Base-by-base conservation (phyloP, 2,113 vertebrate species). In the Todiramphus chloris region DNA sequence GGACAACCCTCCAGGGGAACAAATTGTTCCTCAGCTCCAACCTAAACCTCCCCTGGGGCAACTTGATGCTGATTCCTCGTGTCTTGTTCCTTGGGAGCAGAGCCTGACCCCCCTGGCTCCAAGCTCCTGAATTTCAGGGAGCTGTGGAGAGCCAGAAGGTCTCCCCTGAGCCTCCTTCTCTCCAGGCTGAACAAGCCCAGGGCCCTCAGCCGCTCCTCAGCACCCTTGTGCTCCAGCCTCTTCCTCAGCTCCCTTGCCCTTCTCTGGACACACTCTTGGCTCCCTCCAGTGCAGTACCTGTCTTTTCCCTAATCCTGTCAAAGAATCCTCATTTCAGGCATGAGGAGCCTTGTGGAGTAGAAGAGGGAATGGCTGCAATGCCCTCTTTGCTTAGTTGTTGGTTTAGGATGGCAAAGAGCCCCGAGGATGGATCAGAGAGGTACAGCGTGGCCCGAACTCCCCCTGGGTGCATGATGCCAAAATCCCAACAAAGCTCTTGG, bases 221-320 rank as follows among this genome's bases (percentile, higher is more conserved):
- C 30, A 21, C 11, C 13, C 41, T 43, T 13, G 17, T 43, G 63
- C 41, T 44, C 63, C 30, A 66, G 39, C 13, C 41, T 28, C 28
- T 66, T 66, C 18, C 19, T 39, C 39, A 43, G 17, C 39, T 66
- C 11, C 18, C 1, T 21, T 43, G 63, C 28, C 41, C 31, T 56
- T 43, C 62, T 31, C 28, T 31, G 39, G 39, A 13, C 62, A 43
- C 25, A 31, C 33, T 55, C 19, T 28, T 17, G 6, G 24, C n/a
- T 13, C 7, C 5, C 9, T 11, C 9, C 23, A 1, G 0, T 0
- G 7, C 3, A 25, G 11, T 1, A 4, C 11, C 0, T 3, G 18
- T 37, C 10, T 56, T 68, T 41, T 7, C 55, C 28, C 12, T 13
- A 20, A 3, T 17, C 2, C 48, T 1, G 6, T 11, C 31, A 2